Evolutionary conservation across 2,888 invertebrate genomes (phyloP).

Genomic region (Dendrolimus pini): DNA sequence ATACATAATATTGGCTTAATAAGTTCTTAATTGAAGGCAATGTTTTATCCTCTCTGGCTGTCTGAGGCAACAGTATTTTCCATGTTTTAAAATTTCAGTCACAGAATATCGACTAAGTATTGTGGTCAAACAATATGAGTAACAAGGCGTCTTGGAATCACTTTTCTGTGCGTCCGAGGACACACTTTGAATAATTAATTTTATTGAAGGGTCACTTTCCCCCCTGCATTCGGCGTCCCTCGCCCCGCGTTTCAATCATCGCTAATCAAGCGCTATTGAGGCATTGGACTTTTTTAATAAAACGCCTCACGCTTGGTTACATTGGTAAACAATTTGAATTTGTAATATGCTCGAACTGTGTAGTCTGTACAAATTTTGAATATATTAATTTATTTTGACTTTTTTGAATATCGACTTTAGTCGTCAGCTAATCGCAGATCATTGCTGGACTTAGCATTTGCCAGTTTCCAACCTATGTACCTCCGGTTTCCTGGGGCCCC

Average conservation of each 20-base stretch:
- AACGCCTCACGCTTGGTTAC: slow-evolving; percentile 21
- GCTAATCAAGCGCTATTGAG: slow-evolving; percentile 67
- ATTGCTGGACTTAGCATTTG: too few relatives aligned
- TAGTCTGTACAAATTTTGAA: too few relatives aligned
- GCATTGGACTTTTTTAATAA: slow-evolving; percentile 28
- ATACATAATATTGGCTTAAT: too few relatives aligned
- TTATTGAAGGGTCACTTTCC: slow-evolving; percentile 50
- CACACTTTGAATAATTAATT: slow-evolving; percentile 71
- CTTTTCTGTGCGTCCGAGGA: slow-evolving; percentile 33
- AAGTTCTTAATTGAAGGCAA: too few relatives aligned
- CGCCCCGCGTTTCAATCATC: slow-evolving; percentile 37
- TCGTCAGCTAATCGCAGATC: too few relatives aligned
- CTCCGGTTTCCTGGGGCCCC: too few relatives aligned
- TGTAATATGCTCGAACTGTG: slow-evolving; percentile 1
- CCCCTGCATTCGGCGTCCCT: slow-evolving; percentile 18
- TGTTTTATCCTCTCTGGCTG: too few relatives aligned
- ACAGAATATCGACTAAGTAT: slow-evolving; percentile 1
- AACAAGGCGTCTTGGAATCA: slow-evolving; percentile 36
- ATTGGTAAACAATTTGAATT: slow-evolving; percentile 12
- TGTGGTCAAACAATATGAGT: slow-evolving; percentile 22
- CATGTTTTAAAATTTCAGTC: slow-evolving; percentile 3
- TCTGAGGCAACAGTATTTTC: neutral
- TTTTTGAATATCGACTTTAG: too few relatives aligned
- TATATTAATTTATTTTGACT: too few relatives aligned
- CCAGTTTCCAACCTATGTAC: too few relatives aligned